Evolutionary conservation across 2,888 invertebrate species (phyloP), one percentile per base, ranked within the genome.

Genomic region (Myopa tessellatipennis): DNA sequence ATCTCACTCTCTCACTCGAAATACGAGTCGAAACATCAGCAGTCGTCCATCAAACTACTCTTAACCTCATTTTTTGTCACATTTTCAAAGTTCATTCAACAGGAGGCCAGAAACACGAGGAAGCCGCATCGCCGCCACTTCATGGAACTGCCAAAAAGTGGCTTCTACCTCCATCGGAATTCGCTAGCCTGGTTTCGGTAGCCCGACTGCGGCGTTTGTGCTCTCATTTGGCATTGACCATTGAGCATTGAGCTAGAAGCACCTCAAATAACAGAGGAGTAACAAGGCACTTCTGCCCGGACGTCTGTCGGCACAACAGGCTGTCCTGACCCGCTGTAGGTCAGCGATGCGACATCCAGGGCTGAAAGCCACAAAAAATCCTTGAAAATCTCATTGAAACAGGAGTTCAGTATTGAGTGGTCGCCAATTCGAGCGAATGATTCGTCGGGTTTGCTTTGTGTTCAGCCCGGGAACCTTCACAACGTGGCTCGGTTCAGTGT

Each of bases 381-480:
- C 87, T 87, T 87, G 86, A 86, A 87, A 84, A 83, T 84, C 84
- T 85, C 82, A 83, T 80, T 82, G 79, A 81, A 86, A 83, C 86
- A 87, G 86, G 87, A 85, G 85, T 83, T 80, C 86, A 87, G 87
- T 79, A 45, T 34, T 7, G 58, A 55, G 52, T 58, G 40, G 63
- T 45, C 10, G 34, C 5, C 6, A 52, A 1, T n/a, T 18, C 4
- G 7, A n/a, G 38, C 55, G n/a, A 4, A 4, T 10, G 36, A 16
- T 38, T 34, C 6, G 50, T 12, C 5, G 16, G n/a, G 36, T 26
- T 26, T 26, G 26, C 26, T 26, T 26, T 26, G 26, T 2, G 1
- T 26, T 26, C 26, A 26, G 26, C 26, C 26, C 26, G 26, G 26
- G 26, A 26, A 26, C 26, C 26, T 26, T 26, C 26, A 1, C 26